phyloP scores from a whole-genome alignment of 1,140 invertebrate species.

The Chironomus striatipennis region DNA sequence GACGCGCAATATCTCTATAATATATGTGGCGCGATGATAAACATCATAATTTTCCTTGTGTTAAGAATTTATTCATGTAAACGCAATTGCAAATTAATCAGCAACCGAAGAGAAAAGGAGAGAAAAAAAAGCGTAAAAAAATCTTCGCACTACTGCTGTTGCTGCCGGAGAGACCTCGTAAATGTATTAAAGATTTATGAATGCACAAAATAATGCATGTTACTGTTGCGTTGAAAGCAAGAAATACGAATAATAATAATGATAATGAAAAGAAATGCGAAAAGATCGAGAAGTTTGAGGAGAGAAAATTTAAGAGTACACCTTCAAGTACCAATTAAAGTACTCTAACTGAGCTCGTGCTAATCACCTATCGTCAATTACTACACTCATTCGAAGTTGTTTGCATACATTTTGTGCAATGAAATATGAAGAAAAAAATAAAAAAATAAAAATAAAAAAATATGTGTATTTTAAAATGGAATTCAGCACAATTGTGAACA shows the following conservation, averaged over 20 bases:
- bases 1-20: not conserved
- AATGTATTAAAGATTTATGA: too few species aligned
- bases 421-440: too few species aligned
- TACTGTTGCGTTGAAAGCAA: not conserved
- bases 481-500: too few species aligned
- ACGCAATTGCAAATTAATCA: constrained; percentile 10
- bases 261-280: too few species aligned
- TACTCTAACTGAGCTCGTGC: not conserved
- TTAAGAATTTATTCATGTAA: not conserved
- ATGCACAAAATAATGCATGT: not conserved
- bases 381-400: not conserved
- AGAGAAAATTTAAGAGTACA: not conserved
- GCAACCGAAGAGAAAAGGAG: not conserved
- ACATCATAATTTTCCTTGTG: not conserved
- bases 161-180: not conserved
- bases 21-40: not conserved
- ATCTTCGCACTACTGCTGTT: not conserved
- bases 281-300: not conserved
- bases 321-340: not conserved
- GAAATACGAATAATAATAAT: too few species aligned
- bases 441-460: too few species aligned
- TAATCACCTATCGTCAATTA: constrained; percentile 13
- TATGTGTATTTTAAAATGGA: too few species aligned
- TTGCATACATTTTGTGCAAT: not conserved
- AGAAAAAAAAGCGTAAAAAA: not conserved